Evolutionary conservation across 2,113 vertebrate genomes (phyloP), one percentile per base, ranked within the genome.

Genomic region (Acinonyx jubatus): DNA sequence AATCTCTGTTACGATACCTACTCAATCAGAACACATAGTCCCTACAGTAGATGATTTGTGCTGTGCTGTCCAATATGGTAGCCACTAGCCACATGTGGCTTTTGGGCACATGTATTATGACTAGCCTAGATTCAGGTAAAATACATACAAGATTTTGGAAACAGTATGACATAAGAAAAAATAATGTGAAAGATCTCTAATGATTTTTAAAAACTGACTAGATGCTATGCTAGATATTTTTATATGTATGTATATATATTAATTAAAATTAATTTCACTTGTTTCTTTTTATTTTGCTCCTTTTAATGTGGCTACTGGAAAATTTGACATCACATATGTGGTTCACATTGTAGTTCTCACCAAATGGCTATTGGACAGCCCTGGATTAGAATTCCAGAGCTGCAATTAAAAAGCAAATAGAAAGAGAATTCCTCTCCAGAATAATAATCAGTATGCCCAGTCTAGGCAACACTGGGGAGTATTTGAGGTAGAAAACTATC

Each of bases 401-500:
- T 80, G 16, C 76, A 69, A 55, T 92, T 68, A 76, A 41, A 41
- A 11, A 87, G 19, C 27, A 97, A 94, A 52, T 3, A 61, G 71
- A 89, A 79, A 93, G 48, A 90, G 52, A 82, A 90, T 45, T 89
- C 12, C 2, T 94, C 69, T 80, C 19, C 33, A 91, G 52, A 79
- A 84, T 76, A 65, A 79, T 74, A 68, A 84, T 83, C 73, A 89
- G 3, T 93, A 87, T 57, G 29, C 48, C 21, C 27, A 84, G 41
- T 83, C 29, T 61, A 85, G 80, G 33, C 38, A 96, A 94, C 21
- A 52, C 3, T 69, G 52, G 63, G 52, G 25, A 66, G 5, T 63
- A 89, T 61, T 45, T 81, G 52, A 94, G 45, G 45, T 52, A 96
- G 86, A 80, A 96, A 74, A 93, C 9, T 38, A 16, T 83, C 55